Percentiles rank a stretch among this genome's conserved stretches.
Evolutionary conservation across 2,113 vertebrate species (phyloP).

Genomic region (Sitta europaea): DNA sequence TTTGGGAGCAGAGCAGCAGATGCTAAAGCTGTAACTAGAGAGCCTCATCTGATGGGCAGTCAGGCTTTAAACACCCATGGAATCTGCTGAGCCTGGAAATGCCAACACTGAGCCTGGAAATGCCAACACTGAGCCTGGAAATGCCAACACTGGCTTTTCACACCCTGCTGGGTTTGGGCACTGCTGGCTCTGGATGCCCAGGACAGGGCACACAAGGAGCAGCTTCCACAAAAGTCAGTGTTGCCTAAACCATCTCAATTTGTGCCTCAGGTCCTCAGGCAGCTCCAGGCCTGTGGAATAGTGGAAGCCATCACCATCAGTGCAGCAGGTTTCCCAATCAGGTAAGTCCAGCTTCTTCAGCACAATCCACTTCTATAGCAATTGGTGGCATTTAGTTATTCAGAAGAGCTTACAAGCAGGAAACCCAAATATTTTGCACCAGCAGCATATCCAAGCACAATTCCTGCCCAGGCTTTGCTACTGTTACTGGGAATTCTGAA

Average conservation of each 20-base stretch:
- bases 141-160: not conserved
- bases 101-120: not conserved
- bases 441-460: not conserved
- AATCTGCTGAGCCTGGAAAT: not conserved
- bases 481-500: not conserved
- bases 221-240: not conserved
- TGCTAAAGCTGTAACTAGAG: not conserved
- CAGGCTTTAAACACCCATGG: not conserved
- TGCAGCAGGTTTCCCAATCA: slow-evolving; percentile 93
- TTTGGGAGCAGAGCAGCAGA: not conserved
- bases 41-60: not conserved
- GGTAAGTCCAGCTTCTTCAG: slow-evolving; percentile 68
- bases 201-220: not conserved
- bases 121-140: not conserved
- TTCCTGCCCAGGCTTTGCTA: not conserved
- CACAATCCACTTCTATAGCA: not conserved
- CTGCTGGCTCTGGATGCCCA: not conserved
- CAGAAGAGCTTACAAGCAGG: not conserved
- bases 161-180: not conserved
- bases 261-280: slow-evolving; percentile 83
- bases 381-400: not conserved
- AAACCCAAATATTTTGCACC: not conserved
- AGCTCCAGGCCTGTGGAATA: slow-evolving; percentile 93
- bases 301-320: slow-evolving; percentile 95
- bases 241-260: not conserved